Base-by-base conservation (phyloP, 2,113 vertebrate genomes). In the Saimiri boliviensis region DNA sequence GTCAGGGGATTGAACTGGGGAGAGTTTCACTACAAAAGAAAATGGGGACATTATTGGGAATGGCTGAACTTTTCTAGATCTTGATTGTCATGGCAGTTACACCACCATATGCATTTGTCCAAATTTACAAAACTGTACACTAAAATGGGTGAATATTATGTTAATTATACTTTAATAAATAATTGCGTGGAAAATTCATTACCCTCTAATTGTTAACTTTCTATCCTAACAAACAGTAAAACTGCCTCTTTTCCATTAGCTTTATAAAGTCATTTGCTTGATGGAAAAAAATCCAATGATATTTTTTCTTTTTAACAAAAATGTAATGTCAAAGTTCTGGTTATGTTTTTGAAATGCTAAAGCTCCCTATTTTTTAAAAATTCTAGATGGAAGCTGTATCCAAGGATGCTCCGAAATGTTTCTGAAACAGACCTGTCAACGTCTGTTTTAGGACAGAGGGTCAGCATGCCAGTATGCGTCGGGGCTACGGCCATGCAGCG, bases 401-500 rank as follows among this genome's bases (percentile, higher is more conserved):
- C 99, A 0, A 99, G 99, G 14, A 99, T 99, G 86, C 98, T 99
- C 82, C 98, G 99, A 93, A 98, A 99, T 0, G 99, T 99, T 94
- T 99, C 99, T 0, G 82, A 89, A 0, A 94, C 99, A 93, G 99
- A 99, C 77, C 95, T 99, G 97, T 99, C 99, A 0, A 98, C 98
- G 30, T 98, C 97, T 0, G 97, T 99, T 0, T 97, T 99, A 85
- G 99, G 99, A 0, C 99, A 99, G 86, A 98, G 68, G 30, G 96
- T 99, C 91, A 99, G 98, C 97, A 98, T 99, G 99, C 99, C 99
- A 0, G 60, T 99, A 54, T 99, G 99, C 3, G 99, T 98, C 0
- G 99, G 98, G 0, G 99, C 99, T 0, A 99, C 99, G 0, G 99
- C 99, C 0, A 99, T 99, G 99, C 99, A 99, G 97, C 91, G 99